Evolutionary conservation across 2,797 vertebrate genomes (phyloP).

Genomic region (Sitta carolinensis): DNA sequence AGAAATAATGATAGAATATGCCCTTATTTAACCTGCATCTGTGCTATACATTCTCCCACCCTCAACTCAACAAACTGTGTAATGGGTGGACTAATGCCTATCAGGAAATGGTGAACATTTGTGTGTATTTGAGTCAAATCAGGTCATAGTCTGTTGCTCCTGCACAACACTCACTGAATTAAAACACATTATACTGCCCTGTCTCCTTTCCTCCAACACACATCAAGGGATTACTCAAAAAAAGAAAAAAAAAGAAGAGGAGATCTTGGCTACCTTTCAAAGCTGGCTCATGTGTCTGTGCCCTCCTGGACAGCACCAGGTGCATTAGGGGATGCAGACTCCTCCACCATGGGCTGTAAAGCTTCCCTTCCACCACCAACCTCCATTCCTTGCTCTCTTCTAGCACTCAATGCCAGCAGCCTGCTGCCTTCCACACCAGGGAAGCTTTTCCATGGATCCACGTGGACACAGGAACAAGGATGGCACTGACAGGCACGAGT

Average conservation of each 20-base stretch:
- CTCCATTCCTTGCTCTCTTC: not conserved
- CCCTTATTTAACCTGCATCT: not conserved
- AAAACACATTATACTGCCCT: not conserved
- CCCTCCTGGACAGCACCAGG: not conserved
- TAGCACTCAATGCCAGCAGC: not conserved
- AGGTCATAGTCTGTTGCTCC: not conserved
- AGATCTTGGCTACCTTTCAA: not conserved
- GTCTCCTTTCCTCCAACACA: not conserved
- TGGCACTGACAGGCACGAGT: not conserved
- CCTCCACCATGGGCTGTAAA: not conserved
- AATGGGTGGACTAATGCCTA: not conserved
- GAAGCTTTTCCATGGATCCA: not conserved
- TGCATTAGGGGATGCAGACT: not conserved
- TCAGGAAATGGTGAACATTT: not conserved
- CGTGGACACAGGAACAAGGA: not conserved
- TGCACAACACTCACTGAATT: not conserved
- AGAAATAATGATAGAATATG: not conserved
- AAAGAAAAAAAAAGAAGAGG: not conserved
- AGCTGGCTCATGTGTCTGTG: not conserved
- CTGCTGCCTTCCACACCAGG: not conserved
- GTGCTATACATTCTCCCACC: not conserved
- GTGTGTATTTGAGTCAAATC: not conserved
- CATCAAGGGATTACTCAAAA: not conserved
- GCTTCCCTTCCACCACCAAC: not conserved
- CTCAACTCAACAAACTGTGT: not conserved